Conservation (phyloP, 2,113 vertebrate genomes). For the Hippoglossus stenolepis region DNA sequence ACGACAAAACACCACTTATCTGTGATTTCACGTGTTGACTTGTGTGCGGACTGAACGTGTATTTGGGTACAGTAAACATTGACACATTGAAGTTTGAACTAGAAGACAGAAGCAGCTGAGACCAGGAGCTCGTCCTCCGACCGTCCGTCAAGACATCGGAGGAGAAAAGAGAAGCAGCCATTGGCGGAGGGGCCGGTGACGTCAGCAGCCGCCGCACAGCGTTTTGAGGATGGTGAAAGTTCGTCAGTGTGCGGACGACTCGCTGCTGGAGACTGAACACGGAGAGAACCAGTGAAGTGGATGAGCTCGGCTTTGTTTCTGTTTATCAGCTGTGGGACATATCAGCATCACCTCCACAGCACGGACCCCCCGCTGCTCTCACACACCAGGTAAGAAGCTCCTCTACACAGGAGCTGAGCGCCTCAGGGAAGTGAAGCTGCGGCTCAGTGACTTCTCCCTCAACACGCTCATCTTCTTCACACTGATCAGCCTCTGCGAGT, state of each 20-base stretch:
- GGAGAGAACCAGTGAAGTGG: not conserved
- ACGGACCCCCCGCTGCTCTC: slow-evolving; percentile 57
- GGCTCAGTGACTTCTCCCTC: no score
- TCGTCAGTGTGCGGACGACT: slow-evolving; percentile 12
- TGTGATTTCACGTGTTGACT: no score
- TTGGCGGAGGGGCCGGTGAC: slow-evolving; percentile 37
- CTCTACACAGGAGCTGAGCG: no score
- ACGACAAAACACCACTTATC: no score
- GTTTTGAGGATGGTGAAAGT: slow-evolving; percentile 21
- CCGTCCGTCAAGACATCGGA: not conserved
- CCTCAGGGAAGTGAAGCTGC: no score
- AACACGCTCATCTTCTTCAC: no score
- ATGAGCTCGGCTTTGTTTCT: not conserved
- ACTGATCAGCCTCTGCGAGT: no score
- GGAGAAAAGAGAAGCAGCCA: not conserved
- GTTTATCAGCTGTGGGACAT: slow-evolving; percentile 8
- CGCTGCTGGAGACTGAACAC: not conserved
- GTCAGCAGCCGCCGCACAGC: slow-evolving; percentile 25
- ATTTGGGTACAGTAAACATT: no score
- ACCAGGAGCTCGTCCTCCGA: no score
- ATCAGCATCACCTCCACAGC: not conserved
- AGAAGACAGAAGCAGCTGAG: no score
- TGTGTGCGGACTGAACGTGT: no score
- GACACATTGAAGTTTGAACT: no score
- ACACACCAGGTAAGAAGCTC: slow-evolving; percentile 59